Base-by-base conservation (phyloP, 1,140 invertebrate genomes). In the Drosophila murphyi region DNA sequence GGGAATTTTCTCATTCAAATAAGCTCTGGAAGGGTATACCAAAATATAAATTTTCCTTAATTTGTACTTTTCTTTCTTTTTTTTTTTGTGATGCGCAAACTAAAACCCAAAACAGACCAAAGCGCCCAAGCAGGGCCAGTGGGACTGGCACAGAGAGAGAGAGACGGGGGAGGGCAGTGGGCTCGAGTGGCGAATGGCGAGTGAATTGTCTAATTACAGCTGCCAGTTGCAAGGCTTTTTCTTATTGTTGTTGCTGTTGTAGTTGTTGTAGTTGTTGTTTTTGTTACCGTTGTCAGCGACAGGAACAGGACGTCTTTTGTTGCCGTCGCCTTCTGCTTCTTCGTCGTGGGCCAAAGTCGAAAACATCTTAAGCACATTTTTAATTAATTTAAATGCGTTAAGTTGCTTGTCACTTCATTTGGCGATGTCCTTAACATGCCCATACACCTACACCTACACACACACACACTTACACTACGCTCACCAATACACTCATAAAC, bases 311-410 rank as follows among this genome's bases (percentile, higher is more conserved):
- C 80, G 83, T 61, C 76, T 77, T 87, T 82, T 88, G 83, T 82
- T 78, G 80, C 59, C 72, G 64, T 68, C 62, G 62, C 59, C 60
- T 61, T 41, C 73, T 45, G 41, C 64, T 43, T n/a, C 10, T n/a
- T n/a, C 39, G 10, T 43, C 39, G n/a, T 43, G 4, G 39, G 39
- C 39, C 10, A 43, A 68, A 83, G 85, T 85, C 85, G 80, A 88
- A 88, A 89, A 88, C 85, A 88, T 88, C 85, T 88, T 88, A 85
- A 88, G 85, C 85, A 88, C 85, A 88, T 88, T 88, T 88, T 88
- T 88, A 88, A 88, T 88, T 88, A 88, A 88, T 88, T 88, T 88
- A 88, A 88, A 88, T 88, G 85, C 85, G 80, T 85, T 88, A 88
- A 89, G 85, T 88, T 88, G 83, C 83, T 87, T 88, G 83, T 87